Base-by-base conservation (phyloP, 2,797 vertebrate species). In the Gymnoscopelus braueri region DNA sequence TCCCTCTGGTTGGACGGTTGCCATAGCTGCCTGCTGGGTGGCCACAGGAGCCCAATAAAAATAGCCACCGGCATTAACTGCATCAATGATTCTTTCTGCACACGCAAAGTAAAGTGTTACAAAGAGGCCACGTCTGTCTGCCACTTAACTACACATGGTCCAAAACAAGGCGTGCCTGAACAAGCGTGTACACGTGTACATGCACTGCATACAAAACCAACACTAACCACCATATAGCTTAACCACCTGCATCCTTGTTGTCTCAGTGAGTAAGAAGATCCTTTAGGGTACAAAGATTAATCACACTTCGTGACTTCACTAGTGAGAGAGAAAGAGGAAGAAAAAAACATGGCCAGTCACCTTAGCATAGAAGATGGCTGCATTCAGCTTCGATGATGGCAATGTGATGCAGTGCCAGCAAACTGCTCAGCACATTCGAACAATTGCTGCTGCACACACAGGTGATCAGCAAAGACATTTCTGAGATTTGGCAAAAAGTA, bases 1-100 rank as follows among this genome's bases (percentile, higher is more conserved):
- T 44, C 71, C 67, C 67, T 59, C 24, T 4, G 50, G 48, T 66
- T 78, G 63, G 56, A 76, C 32, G 53, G 80, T 79, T 89, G 80
- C 80, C 85, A 88, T 87, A 83, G 62, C 77, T 54, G 62, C 78
- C 53, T 67, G 69, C 58, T 65, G 61, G 6, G 68, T 23, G 61
- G 55, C 63, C 63, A 63, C 60, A 69, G 63, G 67, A 84, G 80
- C 55, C 59, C 69, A 78, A 62, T 73, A 19, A 86, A 44, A 86
- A 79, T 71, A 70, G 71, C 24, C 63, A 56, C 58, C 53, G 9
- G 59, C 19, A 66, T 5, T 13, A 49, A 29, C 14, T 50, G 48
- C 26, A 47, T 44, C 7, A 44, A 62, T 57, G 49, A 32, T 24
- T 65, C 60, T 12, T 52, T 24, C 47, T 15, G 19, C 47, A 48